phyloP scores from a whole-genome alignment of 2,797 vertebrate species.

The Epinephelus coioides region DNA sequence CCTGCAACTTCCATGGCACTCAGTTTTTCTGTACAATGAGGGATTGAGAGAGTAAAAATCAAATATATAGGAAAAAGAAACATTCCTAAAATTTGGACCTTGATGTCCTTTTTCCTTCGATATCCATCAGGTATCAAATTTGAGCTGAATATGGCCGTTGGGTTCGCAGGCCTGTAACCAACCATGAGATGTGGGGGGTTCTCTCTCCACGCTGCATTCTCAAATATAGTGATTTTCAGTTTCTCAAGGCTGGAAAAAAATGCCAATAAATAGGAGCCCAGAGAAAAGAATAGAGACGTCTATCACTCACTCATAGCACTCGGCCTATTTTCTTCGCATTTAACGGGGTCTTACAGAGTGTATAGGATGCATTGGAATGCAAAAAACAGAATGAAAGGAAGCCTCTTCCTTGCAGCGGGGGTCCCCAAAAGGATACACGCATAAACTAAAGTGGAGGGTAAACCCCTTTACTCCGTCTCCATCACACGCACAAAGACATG shows the following conservation, averaged over 20 bases:
- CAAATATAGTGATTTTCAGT: conserved; percentile 41
- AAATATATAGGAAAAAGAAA: neutral
- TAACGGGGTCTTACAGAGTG: conserved; percentile 73
- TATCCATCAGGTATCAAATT: neutral
- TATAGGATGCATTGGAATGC: conserved; percentile 85
- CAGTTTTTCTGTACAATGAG: neutral
- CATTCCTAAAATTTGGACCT: neutral
- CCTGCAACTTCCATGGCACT: neutral
- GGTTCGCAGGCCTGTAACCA: neutral
- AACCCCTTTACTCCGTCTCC: conserved; percentile 67
- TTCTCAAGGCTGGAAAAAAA: conserved; percentile 53
- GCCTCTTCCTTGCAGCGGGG: conserved; percentile 79
- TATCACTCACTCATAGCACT: conserved; percentile 71
- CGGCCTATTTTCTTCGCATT: conserved; percentile 76
- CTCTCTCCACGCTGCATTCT: conserved; percentile 13
- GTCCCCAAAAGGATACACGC: conserved; percentile 78
- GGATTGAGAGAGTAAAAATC: neutral
- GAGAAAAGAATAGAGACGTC: conserved; percentile 77
- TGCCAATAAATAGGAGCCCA: conserved; percentile 61
- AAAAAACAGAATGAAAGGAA: conserved; percentile 81
- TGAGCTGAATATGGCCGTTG: neutral
- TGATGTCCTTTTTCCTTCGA: fast-evolving
- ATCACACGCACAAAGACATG: conserved; percentile 61
- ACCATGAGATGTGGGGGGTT: conserved; percentile 18
- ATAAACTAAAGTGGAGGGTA: conserved; percentile 82